Conservation (phyloP, 2,113 vertebrate genomes). For the Stigmatopora argus region DNA sequence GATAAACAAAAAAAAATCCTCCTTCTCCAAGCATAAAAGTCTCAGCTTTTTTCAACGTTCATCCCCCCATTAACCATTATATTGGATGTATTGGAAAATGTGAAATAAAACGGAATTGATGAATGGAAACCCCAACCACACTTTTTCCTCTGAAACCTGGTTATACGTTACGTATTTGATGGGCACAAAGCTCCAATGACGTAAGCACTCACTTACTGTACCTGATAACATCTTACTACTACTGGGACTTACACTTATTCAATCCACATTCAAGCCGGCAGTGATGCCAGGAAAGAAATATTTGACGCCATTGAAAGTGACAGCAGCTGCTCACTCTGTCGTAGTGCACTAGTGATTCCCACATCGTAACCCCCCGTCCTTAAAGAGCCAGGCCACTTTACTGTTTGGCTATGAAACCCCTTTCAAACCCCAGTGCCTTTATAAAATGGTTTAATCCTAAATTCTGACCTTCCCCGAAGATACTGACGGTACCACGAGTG, state of each 20-base stretch:
- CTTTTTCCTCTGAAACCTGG: neutral
- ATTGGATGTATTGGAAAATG: no score
- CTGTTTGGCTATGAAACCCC: neutral
- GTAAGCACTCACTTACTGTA: neutral
- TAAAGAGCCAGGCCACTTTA: slow-evolving; percentile 59
- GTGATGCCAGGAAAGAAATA: slow-evolving; percentile 41
- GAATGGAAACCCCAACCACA: neutral
- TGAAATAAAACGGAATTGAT: no score
- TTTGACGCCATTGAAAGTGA: slow-evolving; percentile 67
- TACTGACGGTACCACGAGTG: slow-evolving; percentile 9
- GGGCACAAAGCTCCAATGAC: neutral
- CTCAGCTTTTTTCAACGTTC: no score
- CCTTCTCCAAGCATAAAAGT: no score
- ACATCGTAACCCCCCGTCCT: slow-evolving; percentile 36
- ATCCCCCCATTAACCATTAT: no score
- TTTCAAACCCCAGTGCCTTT: neutral
- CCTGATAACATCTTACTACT: slow-evolving; percentile 5
- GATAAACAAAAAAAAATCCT: no score
- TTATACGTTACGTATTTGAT: neutral
- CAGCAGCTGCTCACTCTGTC: slow-evolving; percentile 62
- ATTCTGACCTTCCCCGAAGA: slow-evolving; percentile 16
- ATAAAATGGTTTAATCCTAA: neutral
- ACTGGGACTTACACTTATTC: slow-evolving; percentile 15
- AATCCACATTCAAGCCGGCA: slow-evolving; percentile 31
- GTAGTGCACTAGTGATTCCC: slow-evolving; percentile 28